Conservation (phyloP, 2,888 invertebrate genomes). For the Vannuccia rotundouncinata region DNA sequence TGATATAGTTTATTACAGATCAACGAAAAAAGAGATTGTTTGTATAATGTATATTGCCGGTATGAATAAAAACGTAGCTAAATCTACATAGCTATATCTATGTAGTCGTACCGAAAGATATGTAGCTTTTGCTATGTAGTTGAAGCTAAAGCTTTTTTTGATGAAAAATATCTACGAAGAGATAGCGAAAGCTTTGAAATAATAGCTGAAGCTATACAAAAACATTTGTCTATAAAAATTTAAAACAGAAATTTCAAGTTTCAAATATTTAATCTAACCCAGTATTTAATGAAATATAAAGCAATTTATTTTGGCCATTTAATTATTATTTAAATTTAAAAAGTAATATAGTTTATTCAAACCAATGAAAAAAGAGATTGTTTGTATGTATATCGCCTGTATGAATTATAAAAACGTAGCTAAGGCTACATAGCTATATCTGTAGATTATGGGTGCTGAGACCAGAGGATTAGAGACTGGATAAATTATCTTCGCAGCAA, state of each 20-base stretch:
- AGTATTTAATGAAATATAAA: not conserved
- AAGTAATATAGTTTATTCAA: too few species aligned
- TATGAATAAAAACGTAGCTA: not conserved
- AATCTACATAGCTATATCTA: not conserved
- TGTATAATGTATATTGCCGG: too few species aligned
- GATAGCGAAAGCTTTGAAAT: too few species aligned
- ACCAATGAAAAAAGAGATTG: too few species aligned
- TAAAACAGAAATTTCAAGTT: not conserved
- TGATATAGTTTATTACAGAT: too few species aligned
- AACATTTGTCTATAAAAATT: not conserved
- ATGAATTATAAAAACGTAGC: too few species aligned
- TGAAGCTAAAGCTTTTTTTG: not conserved
- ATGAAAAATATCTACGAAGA: not conserved
- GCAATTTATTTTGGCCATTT: too few species aligned
- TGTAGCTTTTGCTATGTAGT: not conserved
- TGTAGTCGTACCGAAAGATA: not conserved
- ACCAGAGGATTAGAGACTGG: slow-evolving; percentile 28
- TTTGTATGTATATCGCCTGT: too few species aligned
- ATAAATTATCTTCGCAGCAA: slow-evolving; percentile 17
- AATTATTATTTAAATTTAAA: too few species aligned
- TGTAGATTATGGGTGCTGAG: not conserved
- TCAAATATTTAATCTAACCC: not conserved
- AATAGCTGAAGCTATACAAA: too few species aligned
- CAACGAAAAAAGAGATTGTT: too few species aligned
- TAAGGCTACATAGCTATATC: not conserved